Conservation (phyloP, 2,888 invertebrate genomes). For the Drosophila percnosoma region DNA sequence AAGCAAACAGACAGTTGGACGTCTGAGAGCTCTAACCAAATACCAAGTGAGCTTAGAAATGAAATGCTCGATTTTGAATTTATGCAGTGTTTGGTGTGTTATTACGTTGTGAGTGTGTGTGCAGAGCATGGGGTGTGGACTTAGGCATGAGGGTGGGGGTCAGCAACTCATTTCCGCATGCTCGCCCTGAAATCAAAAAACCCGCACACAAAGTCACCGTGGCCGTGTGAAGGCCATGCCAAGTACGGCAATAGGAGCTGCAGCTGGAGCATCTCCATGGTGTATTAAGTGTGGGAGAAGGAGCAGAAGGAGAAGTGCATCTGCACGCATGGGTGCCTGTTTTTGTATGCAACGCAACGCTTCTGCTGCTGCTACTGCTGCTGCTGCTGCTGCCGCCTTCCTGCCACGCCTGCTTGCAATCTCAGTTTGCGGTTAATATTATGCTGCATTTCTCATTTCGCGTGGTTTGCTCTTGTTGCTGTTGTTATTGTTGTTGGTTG, state of each 20-base stretch:
- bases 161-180: constrained; percentile 67
- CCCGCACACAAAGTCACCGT: constrained; percentile 65
- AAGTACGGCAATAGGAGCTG: constrained; percentile 35
- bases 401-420: constrained; percentile 65
- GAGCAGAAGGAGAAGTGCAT: constrained; percentile 12
- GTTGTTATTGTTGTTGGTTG: constrained; percentile 51
- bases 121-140: background rate
- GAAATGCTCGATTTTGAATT: constrained; percentile 66
- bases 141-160: constrained; percentile 10
- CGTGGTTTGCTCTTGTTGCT: constrained; percentile 56
- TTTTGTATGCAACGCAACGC: constrained; percentile 22
- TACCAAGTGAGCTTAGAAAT: constrained; percentile 61
- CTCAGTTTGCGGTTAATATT: constrained; percentile 83
- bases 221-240: constrained; percentile 69
- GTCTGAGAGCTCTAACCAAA: constrained; percentile 69
- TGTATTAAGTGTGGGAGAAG: background rate
- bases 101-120: constrained; percentile 53
- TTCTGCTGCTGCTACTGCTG: constrained; percentile 1
- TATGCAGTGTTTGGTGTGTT: constrained; percentile 79
- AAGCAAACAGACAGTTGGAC: constrained; percentile 44
- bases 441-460: constrained; percentile 80
- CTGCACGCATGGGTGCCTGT: constrained; percentile 21
- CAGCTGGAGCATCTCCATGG: constrained; percentile 6
- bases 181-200: constrained; percentile 61
- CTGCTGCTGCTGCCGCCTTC: background rate